Evolutionary conservation across 2,113 vertebrate genomes (phyloP), one percentile per base, ranked within the genome.

Genomic region (Ictalurus punctatus): DNA sequence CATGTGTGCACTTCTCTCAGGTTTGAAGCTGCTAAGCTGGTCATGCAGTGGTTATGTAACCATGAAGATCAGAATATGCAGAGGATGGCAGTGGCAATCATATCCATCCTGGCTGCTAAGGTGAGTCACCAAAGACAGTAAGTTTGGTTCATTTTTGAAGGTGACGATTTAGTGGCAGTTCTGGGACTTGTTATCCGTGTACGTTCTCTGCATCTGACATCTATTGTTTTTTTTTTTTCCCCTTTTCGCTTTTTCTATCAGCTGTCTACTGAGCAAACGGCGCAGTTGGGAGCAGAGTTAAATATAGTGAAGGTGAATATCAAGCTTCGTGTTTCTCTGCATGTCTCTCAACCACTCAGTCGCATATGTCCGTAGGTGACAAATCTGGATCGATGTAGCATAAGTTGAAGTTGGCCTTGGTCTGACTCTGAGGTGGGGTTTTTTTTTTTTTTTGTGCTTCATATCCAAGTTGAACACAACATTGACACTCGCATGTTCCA

Each of bases 61-160:
- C 98, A 99, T 1, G 98, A 99, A 91, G 98, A 99, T 94, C 98
- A 99, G 92, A 99, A 99, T 92, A 99, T 99, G 98, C 98, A 99
- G 94, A 97, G 98, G 92, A 99, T 99, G 98, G 98, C 98, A 2
- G 98, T 99, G 44, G 98, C 98, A 16, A 99, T 99, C 79, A 99
- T 99, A 91, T 99, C 98, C 84, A 99, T 99, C 89, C 95, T 99
- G 86, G 98, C 98, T 92, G 98, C 98, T 71, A 99, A 99, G 98
- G 98, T 99, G 95, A 27, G 91, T 78, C 13, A n/a, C 61, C 13
- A 37, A 48, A 61, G 73, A 34, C 14, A 8, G 71, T 3, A 52
- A 69, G 44, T 65, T 13, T 14, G 44, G 56, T 34, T 59, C 30
- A 6, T 79, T 40, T 76, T 69, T 23, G 13, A 85, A 34, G 14